phyloP scores from a whole-genome alignment of 1,140 invertebrate genomes.

The Drosophila navojoa region DNA sequence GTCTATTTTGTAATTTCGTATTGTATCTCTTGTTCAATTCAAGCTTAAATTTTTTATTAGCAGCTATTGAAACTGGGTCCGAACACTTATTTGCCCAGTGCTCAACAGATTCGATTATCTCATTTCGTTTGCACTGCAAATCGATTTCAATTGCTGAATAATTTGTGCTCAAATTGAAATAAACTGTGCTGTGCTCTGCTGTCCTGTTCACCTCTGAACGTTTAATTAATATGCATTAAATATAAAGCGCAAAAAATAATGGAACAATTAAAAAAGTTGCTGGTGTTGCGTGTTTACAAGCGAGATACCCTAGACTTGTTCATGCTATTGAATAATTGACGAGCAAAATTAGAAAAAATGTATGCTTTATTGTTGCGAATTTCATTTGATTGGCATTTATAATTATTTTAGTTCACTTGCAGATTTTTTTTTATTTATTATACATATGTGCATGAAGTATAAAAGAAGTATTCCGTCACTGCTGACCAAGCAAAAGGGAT shows the following conservation, averaged over 20 bases:
- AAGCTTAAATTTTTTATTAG: constrained; percentile 17
- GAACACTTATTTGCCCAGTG: constrained; percentile 45
- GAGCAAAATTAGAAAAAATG: background rate
- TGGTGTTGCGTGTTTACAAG: background rate
- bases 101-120: constrained; percentile 60
- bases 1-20: background rate
- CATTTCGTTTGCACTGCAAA: constrained; percentile 51
- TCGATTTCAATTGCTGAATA: constrained; percentile 57
- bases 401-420: too few relatives aligned
- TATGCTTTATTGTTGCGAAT: too few relatives aligned
- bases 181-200: constrained; percentile 13
- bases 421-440: too few relatives aligned
- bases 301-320: background rate
- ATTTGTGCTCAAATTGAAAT: constrained; percentile 15
- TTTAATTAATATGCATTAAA: constrained; percentile 52
- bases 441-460: too few relatives aligned
- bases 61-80: background rate
- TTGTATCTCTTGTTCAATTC: constrained; percentile 1
- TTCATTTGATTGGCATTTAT: too few relatives aligned
- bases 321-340: too few relatives aligned
- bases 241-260: constrained; percentile 16
- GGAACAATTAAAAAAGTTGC: background rate
- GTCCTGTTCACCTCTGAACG: background rate
- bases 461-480: too few relatives aligned
- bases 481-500: too few relatives aligned